These are phyloP conservation scores for Nephrotoma appendiculata DNA, from an alignment of 2,888 invertebrate genomes.

Conservation along the genomic window DNA sequence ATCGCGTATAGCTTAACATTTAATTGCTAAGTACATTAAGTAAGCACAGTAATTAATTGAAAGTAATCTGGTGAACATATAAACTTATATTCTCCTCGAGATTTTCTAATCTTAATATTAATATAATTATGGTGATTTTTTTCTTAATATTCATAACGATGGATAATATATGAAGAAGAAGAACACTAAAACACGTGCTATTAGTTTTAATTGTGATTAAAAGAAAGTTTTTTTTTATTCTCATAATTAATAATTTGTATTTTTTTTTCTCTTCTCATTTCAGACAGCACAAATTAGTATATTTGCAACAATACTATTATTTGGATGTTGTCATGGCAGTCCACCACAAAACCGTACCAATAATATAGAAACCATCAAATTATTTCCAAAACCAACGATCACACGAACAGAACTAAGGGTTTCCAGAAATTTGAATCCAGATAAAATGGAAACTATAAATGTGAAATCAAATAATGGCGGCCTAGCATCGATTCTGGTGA, in stretches of 20 bases:
- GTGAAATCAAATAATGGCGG: conserved; percentile 63
- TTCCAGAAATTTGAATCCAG: conserved; percentile 60
- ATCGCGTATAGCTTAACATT: background rate
- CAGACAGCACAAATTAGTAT: background rate
- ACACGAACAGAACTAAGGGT: conserved; percentile 63
- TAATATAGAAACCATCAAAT: background rate
- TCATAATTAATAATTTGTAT: background rate
- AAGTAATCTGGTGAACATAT: background rate
- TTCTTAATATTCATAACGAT: background rate
- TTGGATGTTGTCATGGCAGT: background rate
- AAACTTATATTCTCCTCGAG: background rate
- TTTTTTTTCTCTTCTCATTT: background rate
- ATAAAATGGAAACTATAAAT: conserved; percentile 59
- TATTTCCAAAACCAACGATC: conserved; percentile 34
- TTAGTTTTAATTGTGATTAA: background rate
- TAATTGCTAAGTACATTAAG: background rate
- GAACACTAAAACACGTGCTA: background rate
- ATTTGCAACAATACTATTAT: background rate
- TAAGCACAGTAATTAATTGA: background rate
- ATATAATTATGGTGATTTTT: background rate
- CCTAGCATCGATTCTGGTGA: conserved; percentile 61
- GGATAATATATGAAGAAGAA: background rate
- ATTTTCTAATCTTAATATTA: background rate
- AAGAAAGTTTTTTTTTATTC: background rate
- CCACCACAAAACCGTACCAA: background rate